A percentile compares a stretch with the other conserved stretches of the same genome.
These are phyloP conservation scores for Coluber constrictor DNA, from an alignment of 2,797 vertebrate species.

Conservation along the genomic window DNA sequence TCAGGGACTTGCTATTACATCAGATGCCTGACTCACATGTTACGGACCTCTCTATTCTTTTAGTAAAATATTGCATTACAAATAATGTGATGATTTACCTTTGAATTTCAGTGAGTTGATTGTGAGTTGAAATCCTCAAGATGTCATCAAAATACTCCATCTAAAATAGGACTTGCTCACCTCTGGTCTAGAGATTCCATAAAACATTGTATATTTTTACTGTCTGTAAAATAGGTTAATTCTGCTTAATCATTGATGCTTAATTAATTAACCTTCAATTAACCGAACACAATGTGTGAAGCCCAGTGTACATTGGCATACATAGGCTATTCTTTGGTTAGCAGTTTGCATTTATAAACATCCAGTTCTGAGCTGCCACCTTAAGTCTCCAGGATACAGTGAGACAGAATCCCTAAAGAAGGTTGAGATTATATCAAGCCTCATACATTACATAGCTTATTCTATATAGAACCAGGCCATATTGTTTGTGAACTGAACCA, in stretches of 20 bases:
- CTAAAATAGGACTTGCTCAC: neutral
- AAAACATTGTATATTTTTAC: neutral
- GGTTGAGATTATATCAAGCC: neutral
- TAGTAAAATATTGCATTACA: neutral
- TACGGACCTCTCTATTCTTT: neutral
- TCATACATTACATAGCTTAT: neutral
- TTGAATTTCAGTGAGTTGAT: neutral
- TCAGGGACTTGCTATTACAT: neutral
- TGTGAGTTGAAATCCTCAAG: neutral
- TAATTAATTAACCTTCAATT: neutral
- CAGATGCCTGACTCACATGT: neutral
- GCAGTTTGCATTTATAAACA: neutral
- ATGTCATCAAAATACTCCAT: neutral
- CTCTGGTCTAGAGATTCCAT: neutral
- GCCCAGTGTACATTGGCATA: neutral
- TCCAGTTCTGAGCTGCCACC: neutral
- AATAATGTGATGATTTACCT: neutral
- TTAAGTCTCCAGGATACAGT: neutral
- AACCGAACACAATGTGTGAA: neutral
- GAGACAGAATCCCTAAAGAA: neutral
- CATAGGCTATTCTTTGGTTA: neutral
- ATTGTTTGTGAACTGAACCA: neutral
- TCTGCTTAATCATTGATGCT: neutral
- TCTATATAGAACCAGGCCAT: neutral
- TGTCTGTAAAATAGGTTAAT: neutral